Conservation (phyloP, 2,113 vertebrate species). For the Candoia aspera region DNA sequence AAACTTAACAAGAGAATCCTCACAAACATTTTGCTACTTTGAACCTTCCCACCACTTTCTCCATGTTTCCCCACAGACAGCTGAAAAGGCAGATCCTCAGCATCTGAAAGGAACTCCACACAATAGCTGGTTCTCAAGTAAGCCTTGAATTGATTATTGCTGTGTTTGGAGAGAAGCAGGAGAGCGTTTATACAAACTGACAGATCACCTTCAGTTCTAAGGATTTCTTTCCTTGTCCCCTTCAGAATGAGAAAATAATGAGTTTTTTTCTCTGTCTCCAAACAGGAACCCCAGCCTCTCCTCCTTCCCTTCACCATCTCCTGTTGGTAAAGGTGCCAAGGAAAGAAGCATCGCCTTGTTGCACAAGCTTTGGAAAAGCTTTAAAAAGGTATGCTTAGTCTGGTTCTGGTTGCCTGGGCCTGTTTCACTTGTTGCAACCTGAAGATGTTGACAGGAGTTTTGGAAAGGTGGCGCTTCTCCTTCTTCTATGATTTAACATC, state of each 20-base stretch:
- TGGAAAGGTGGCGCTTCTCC: too few relatives aligned
- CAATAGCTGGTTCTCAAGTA: slow-evolving; percentile 78
- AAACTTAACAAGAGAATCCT: slow-evolving; percentile 67
- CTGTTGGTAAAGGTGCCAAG: background rate
- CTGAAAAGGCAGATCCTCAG: slow-evolving; percentile 71
- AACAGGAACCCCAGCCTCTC: background rate
- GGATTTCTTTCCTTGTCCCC: slow-evolving; percentile 45
- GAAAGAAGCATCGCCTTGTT: background rate
- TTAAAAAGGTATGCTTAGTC: background rate
- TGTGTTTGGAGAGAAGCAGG: slow-evolving; percentile 80
- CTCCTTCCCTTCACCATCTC: background rate
- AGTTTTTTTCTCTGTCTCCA: slow-evolving; percentile 47
- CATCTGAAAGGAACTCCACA: slow-evolving; percentile 69
- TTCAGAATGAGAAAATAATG: slow-evolving; percentile 47
- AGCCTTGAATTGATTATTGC: slow-evolving; percentile 79
- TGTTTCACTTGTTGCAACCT: too few relatives aligned
- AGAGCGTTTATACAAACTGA: slow-evolving; percentile 79
- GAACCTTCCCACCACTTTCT: slow-evolving; percentile 77
- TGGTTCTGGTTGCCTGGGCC: too few relatives aligned
- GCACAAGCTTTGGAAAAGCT: background rate
- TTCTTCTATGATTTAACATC: too few relatives aligned
- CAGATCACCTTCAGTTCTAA: slow-evolving; percentile 74
- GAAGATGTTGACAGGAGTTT: too few relatives aligned
- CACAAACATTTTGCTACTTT: slow-evolving; percentile 71
- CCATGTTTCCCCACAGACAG: slow-evolving; percentile 68